These are phyloP conservation scores for Cylas formicarius DNA, from an alignment of 1,140 invertebrate species.

Conservation along the genomic window DNA sequence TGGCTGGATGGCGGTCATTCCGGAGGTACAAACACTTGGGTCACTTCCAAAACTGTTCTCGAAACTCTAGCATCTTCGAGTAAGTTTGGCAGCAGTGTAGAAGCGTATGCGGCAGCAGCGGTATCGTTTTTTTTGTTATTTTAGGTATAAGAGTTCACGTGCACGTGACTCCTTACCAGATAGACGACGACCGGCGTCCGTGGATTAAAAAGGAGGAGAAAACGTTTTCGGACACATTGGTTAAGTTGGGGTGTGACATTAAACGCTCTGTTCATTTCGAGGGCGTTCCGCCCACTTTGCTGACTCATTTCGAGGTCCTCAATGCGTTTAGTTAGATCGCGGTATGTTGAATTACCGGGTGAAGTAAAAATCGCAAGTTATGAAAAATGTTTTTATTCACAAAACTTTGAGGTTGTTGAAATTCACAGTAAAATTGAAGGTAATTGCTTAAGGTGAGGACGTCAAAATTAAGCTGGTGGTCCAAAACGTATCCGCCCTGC, in stretches of 20 bases:
- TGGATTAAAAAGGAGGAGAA: conserved; percentile 80
- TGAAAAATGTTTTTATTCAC: conserved; percentile 4
- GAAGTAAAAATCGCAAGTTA: background rate
- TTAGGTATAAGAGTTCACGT: conserved; percentile 60
- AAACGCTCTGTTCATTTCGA: conserved; percentile 59
- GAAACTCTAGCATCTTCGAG: conserved; percentile 61
- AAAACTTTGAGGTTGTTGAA: no score
- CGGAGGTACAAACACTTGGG: conserved; percentile 77
- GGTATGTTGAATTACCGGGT: background rate
- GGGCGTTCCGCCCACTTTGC: conserved; percentile 51
- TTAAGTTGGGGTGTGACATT: conserved; percentile 55
- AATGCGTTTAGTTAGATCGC: conserved; percentile 43
- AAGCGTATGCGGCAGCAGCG: background rate
- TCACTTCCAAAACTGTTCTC: conserved; percentile 63
- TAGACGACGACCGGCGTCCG: conserved; percentile 61
- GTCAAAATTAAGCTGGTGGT: no score
- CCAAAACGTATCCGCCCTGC: no score
- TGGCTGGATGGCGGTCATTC: conserved; percentile 85
- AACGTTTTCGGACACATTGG: conserved; percentile 60
- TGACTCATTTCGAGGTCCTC: conserved; percentile 65
- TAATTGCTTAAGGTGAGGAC: no score
- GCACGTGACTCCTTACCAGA: conserved; percentile 81
- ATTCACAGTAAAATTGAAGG: no score
- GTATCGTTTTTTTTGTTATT: conserved; percentile 23
- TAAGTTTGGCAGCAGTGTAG: conserved; percentile 31